These are phyloP conservation scores for Elegia similella DNA, from an alignment of 2,888 invertebrate genomes.

Conservation along the genomic window DNA sequence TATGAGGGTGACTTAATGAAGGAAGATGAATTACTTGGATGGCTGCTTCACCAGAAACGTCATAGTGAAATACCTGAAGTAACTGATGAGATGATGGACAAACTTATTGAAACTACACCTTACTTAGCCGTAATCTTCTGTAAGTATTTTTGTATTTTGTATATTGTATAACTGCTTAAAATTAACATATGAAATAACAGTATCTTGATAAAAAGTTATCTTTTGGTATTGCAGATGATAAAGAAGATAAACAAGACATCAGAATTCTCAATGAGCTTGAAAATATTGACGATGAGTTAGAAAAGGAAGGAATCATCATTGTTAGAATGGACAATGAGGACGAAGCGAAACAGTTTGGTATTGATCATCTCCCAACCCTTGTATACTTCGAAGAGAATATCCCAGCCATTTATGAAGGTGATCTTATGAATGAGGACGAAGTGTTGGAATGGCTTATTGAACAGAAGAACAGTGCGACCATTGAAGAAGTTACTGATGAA, in stretches of 20 bases:
- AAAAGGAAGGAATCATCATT: constrained; percentile 94
- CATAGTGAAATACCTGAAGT: constrained; percentile 95
- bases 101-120: constrained; percentile 89
- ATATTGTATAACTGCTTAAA: too few species aligned
- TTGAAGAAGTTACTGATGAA: constrained; percentile 96
- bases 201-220: too few species aligned
- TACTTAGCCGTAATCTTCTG: constrained; percentile 95
- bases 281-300: constrained; percentile 95
- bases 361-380: constrained; percentile 92
- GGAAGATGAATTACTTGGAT: constrained; percentile 93
- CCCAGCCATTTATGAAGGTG: constrained; percentile 95
- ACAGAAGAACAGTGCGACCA: constrained; percentile 94
- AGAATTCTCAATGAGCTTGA: constrained; percentile 93
- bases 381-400: constrained; percentile 96
- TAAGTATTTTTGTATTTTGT: constrained; percentile 81
- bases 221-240: constrained; percentile 92
- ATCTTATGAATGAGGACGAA: constrained; percentile 94
- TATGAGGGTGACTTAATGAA: constrained; percentile 93
- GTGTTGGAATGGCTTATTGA: constrained; percentile 94
- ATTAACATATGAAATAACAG: too few species aligned
- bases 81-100: constrained; percentile 96
- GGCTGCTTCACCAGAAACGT: constrained; percentile 94
- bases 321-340: constrained; percentile 94
- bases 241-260: constrained; percentile 94
- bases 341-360: constrained; percentile 94